phyloP scores from a whole-genome alignment of 1,140 invertebrate genomes.

The Trichomalopsis sarcophagae region DNA sequence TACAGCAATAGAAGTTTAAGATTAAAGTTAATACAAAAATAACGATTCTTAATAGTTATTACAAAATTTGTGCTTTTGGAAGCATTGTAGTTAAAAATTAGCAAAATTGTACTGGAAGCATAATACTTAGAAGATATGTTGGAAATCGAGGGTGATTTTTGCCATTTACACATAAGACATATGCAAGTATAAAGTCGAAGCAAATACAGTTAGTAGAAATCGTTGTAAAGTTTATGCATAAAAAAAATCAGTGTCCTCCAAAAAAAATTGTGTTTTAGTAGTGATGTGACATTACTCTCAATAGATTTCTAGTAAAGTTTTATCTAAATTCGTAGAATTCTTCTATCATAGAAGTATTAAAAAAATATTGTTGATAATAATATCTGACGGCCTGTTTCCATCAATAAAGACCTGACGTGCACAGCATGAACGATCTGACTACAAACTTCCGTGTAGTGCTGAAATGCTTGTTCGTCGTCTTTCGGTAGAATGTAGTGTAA shows the following conservation, averaged over 20 bases:
- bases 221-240: not conserved
- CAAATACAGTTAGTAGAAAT: slow-evolving; percentile 1
- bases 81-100: not conserved
- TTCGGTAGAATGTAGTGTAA: slow-evolving; percentile 73
- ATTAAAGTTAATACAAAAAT: slow-evolving; percentile 11
- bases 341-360: slow-evolving; percentile 59
- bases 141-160: not conserved
- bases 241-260: slow-evolving; percentile 1
- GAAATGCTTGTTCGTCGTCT: slow-evolving; percentile 66
- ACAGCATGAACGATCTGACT: slow-evolving; percentile 78
- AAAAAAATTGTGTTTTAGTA: slow-evolving; percentile 1
- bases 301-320: slow-evolving; percentile 11
- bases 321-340: slow-evolving; percentile 16
- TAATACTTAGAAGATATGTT: not conserved
- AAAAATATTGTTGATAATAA: slow-evolving; percentile 76
- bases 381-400: slow-evolving; percentile 78
- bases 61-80: slow-evolving; percentile 35
- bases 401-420: slow-evolving; percentile 78
- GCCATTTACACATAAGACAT: not conserved
- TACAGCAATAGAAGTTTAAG: not conserved
- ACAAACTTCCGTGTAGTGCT: slow-evolving; percentile 75
- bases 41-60: not conserved
- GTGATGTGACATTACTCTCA: not conserved
- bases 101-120: slow-evolving; percentile 27
- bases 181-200: not conserved